Evolutionary conservation across 2,797 vertebrate species (phyloP), one percentile per base, ranked within the genome.

Genomic region (Silurus lanzhouensis): DNA sequence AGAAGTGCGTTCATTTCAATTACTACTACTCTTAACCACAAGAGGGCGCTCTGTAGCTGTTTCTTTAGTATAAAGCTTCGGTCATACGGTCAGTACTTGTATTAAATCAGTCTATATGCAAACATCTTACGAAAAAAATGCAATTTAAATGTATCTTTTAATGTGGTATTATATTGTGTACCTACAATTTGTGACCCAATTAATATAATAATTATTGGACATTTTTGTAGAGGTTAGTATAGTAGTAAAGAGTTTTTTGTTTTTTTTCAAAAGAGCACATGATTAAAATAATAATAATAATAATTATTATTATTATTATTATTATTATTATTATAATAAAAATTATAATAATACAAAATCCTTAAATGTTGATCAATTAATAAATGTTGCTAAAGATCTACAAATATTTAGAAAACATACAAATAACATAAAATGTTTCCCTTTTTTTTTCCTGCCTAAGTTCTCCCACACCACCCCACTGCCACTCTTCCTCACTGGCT

Each of bases 11-110:
- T 38, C 38, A 38, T 38, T 38, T 38, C 3, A 38, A 13, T 3
- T 46, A 48, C 6, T 72, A 12, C 46, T 48, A 67, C 27, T 20
- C 14, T 68, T n/a, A 46, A 82, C 79, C 79, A 75, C 27, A 57
- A 82, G 79, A 85, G 70, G 70, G 84, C 22, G 70, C 79, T 58
- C 14, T 67, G 61, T 8, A n/a, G 63, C 67, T 38, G 46, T 52
- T 31, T 5, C 1, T 2, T 22, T n/a, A 4, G 70, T 72, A 72
- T n/a, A 44, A 19, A 70, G 31, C 27, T 70, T 70, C 31, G 12
- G 68, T 20, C 68, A 48, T 72, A 2, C 10, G 38, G 38, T 38
- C 38, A 4, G 3, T 38, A 38, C 31, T 38, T 38, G 31, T 14
- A 46, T 72, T 46, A 46, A 48, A 38, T 17, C 66, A 67, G 31